Conservation (phyloP, 2,797 vertebrate genomes). For the Pelobates cultripes region DNA sequence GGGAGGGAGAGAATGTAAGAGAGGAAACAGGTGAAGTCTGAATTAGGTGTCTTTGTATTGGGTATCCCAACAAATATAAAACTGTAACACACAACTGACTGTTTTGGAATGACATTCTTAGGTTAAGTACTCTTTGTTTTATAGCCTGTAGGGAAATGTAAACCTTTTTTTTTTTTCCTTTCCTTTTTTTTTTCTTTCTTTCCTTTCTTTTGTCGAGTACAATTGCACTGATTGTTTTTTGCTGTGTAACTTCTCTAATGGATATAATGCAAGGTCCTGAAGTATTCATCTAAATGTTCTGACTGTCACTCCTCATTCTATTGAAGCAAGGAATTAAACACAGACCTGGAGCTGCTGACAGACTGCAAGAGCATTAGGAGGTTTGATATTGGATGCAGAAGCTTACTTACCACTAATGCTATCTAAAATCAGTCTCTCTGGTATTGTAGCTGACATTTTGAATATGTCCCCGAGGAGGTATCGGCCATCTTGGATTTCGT, state of each 20-base stretch:
- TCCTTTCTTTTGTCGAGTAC: background rate
- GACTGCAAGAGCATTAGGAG: slow-evolving; percentile 48
- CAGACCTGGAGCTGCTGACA: slow-evolving; percentile 52
- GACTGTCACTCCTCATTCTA: slow-evolving; percentile 53
- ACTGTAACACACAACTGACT: background rate
- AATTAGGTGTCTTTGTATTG: background rate
- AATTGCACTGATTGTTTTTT: slow-evolving; percentile 31
- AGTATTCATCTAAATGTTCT: slow-evolving; percentile 57
- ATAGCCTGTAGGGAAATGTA: slow-evolving; percentile 14
- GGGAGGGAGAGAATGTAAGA: background rate
- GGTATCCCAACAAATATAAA: background rate
- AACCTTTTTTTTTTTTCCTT: slow-evolving; percentile 6
- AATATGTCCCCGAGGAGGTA: slow-evolving; percentile 48
- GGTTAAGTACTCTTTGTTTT: slow-evolving; percentile 38
- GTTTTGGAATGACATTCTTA: slow-evolving; percentile 17
- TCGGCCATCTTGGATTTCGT: slow-evolving; percentile 49
- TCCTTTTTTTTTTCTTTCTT: too few species aligned
- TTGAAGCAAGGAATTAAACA: slow-evolving; percentile 53
- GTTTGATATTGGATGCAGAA: slow-evolving; percentile 52
- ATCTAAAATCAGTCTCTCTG: slow-evolving; percentile 53
- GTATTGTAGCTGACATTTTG: slow-evolving; percentile 54
- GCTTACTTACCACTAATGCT: slow-evolving; percentile 56
- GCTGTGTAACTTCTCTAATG: slow-evolving; percentile 40
- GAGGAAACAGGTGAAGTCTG: slow-evolving; percentile 3
- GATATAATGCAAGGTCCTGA: slow-evolving; percentile 50